phyloP scores from a whole-genome alignment of 2,797 vertebrate species.

The Salarias fasciatus region DNA sequence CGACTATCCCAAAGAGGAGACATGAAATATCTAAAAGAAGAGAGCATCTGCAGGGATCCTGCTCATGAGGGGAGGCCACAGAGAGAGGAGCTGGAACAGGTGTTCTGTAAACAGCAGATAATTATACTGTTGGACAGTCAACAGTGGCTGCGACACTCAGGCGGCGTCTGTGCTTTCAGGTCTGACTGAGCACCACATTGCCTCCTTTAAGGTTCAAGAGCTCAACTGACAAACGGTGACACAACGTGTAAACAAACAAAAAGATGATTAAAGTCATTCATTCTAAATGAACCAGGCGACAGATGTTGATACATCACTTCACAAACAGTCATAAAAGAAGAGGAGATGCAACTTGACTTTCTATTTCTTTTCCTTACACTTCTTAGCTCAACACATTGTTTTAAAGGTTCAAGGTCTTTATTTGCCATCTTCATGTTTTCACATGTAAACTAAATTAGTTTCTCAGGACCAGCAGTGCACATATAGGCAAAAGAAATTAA shows the following conservation, averaged over 20 bases:
- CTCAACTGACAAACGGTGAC: neutral
- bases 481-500: no score
- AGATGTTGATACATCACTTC: no score
- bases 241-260: no score
- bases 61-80: neutral
- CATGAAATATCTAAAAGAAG: conserved; percentile 3
- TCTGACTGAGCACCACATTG: no score
- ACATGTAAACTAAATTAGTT: no score
- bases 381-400: neutral
- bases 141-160: neutral
- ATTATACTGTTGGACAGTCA: neutral
- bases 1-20: conserved; percentile 28
- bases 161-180: no score
- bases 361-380: neutral
- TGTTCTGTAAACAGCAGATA: neutral
- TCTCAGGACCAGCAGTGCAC: no score
- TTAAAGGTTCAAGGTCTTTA: no score
- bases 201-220: no score
- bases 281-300: neutral
- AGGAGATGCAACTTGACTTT: neutral
- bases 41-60: conserved; percentile 2
- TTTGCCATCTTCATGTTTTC: no score
- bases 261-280: neutral
- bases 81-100: neutral
- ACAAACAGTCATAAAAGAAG: neutral